Evolutionary conservation across 2,797 vertebrate species (phyloP), one percentile per base, ranked within the genome.

Genomic region (Hippocampus kuda): DNA sequence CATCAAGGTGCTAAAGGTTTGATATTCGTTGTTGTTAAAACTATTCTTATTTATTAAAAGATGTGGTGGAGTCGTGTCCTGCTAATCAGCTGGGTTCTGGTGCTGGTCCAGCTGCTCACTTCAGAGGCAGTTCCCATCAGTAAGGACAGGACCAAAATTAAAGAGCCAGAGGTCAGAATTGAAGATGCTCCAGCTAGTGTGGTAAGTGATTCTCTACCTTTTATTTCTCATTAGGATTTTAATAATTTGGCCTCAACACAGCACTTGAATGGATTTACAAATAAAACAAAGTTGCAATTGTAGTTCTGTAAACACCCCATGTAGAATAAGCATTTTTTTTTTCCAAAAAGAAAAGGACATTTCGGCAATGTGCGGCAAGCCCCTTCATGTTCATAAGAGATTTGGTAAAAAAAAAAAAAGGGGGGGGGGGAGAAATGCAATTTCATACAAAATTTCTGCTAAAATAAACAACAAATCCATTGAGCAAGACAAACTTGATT

Each of bases 111-210:
- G 73, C 81, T 94, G 66, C 70, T 90, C 75, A 81, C 72, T 75
- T 81, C 90, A 48, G 85, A 93, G 80, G 89, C 94, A 66, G 94
- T 99, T 69, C 97, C 97, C 68, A 96, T 99, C 78, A 93, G 94
- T 51, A 87, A 96, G 70, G 95, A 97, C 73, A 98, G 96, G 84
- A 97, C 94, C 26, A 96, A 96, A 87, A 90, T 94, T 61, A 89
- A 91, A 75, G 74, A 87, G 71, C 77, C 88, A 34, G 90, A 92
- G 60, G 85, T 88, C 0, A 78, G 87, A 66, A 81, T 91, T 5
- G 91, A 91, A 54, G 92, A 92, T 53, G 84, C 89, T 66, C 84
- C 94, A 78, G 92, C 94, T 57, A 93, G 86, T 78, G 92, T 92
- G 84, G 97, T 98, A 88, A 94, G 93, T 2, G 18, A 20, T 64